Percentiles rank a stretch among this genome's conserved stretches.
These are phyloP conservation scores for Actias luna DNA, from an alignment of 2,888 invertebrate species.

Conservation along the genomic window DNA sequence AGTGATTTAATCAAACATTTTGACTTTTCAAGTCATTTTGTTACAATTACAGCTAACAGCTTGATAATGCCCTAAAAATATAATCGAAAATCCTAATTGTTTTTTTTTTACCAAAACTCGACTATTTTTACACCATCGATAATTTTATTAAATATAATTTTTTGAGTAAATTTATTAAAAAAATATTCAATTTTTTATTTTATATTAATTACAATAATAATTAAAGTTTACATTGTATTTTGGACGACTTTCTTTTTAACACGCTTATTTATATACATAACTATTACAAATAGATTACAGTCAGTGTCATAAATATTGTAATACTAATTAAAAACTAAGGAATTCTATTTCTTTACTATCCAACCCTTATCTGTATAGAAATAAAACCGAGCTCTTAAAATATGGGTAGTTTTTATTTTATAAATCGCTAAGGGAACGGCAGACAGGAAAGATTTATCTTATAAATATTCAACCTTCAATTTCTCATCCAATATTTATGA, in stretches of 20 bases:
- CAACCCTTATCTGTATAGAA: too few relatives aligned
- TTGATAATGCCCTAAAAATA: background rate
- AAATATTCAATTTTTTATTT: conserved; percentile 1
- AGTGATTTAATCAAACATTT: background rate
- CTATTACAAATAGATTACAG: background rate
- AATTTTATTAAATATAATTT: conserved; percentile 4
- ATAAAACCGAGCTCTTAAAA: too few relatives aligned
- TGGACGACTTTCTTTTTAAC: conserved; percentile 8
- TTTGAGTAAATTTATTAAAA: conserved; percentile 4
- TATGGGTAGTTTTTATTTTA: too few relatives aligned
- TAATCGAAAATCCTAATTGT: background rate
- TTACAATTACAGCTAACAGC: background rate
- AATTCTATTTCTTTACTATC: too few relatives aligned
- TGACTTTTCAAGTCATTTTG: background rate
- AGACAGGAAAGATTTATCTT: too few relatives aligned
- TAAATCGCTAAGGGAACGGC: too few relatives aligned
- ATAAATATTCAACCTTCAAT: too few relatives aligned
- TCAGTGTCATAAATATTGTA: background rate
- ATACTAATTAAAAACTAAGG: background rate
- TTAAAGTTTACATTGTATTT: background rate
- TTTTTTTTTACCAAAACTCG: background rate
- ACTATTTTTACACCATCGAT: background rate
- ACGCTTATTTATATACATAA: background rate
- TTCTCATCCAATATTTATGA: background rate
- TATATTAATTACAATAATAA: background rate